These are phyloP conservation scores for Thamnaconus septentrionalis DNA, from an alignment of 2,113 vertebrate genomes.

Conservation along the genomic window DNA sequence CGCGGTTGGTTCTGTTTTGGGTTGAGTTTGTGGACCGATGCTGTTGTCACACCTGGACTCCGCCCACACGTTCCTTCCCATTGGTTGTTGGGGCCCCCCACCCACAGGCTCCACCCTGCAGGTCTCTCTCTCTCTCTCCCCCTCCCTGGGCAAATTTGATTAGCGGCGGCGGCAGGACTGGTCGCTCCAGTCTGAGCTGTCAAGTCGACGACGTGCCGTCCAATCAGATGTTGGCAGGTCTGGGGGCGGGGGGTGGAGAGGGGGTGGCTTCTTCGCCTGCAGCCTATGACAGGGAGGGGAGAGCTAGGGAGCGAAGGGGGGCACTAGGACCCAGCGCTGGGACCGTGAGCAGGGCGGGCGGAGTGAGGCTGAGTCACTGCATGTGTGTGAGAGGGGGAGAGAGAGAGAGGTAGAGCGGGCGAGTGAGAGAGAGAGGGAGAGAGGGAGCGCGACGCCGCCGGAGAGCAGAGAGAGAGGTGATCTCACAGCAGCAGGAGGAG, in stretches of 20 bases:
- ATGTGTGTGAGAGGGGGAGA: constrained; percentile 75
- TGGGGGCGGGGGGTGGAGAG: background rate
- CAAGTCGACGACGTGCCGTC: too few species aligned
- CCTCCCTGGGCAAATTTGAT: too few species aligned
- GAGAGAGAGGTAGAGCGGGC: constrained; percentile 80
- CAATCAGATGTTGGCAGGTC: constrained; percentile 36
- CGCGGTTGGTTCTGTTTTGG: too few species aligned
- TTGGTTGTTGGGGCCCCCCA: too few species aligned
- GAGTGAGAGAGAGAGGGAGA: constrained; percentile 75
- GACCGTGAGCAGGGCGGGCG: constrained; percentile 55
- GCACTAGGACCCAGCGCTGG: constrained; percentile 76
- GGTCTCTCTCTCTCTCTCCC: too few species aligned
- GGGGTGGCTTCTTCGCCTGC: constrained; percentile 6
- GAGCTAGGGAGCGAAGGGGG: constrained; percentile 5
- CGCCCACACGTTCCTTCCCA: too few species aligned
- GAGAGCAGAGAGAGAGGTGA: constrained; percentile 72
- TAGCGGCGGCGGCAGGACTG: too few species aligned
- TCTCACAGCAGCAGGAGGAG: constrained; percentile 72
- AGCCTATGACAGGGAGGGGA: constrained; percentile 18
- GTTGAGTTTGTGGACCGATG: too few species aligned
- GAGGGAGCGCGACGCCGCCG: constrained; percentile 66
- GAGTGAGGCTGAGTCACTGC: constrained; percentile 81
- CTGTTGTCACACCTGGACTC: too few species aligned
- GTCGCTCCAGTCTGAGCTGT: too few species aligned
- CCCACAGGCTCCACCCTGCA: too few species aligned